Evolutionary conservation across 2,113 vertebrate genomes (phyloP), one percentile per base, ranked within the genome.

Genomic region (Nothoprocta perdicaria): DNA sequence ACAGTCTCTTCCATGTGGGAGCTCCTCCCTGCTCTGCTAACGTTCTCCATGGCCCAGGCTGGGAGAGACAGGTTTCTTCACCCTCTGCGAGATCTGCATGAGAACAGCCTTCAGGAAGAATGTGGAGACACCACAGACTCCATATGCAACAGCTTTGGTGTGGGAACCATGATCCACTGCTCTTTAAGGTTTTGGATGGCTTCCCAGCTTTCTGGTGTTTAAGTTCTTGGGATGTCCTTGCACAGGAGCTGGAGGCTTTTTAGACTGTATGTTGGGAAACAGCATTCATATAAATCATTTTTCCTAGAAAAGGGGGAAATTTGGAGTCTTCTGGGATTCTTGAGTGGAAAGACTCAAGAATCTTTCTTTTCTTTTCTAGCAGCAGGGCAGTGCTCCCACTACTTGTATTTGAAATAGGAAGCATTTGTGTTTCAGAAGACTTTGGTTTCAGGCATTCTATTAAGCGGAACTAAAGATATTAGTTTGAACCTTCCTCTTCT

Each of bases 31-130:
- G 35, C 83, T 83, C n/a, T 11, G 62, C 93, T 86, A 82, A 23
- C 91, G 85, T 89, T 92, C 71, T 55, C 79, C 68, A 65, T 48
- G 84, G 68, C 84, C 79, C 48, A 43, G 68, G 43, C 72, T 93
- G 23, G 55, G 68, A 89, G 31, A 88, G 95, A 48, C 92, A 75
- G 91, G 94, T 94, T 96, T 90, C 94, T 92, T 95, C 82, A 52
- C 94, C 78, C 93, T 83, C 68, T 72, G 8, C 40, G 48, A 22
- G 19, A 80, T 87, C 24, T 91, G 91, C 89, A 89, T 88, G 92
- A 63, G 91, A 95, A 73, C 55, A 93, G 94, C 92, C 89, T 92
- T 85, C 76, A 92, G 94, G 91, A 73, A 6, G 91, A 92, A 71
- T 40, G 1, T 29, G 0, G 33, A 93, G 94, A 75, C 89, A 89